Evolutionary conservation across 2,113 vertebrate genomes (phyloP), one percentile per base, ranked within the genome.

Genomic region (Zosterops hypoxanthus): DNA sequence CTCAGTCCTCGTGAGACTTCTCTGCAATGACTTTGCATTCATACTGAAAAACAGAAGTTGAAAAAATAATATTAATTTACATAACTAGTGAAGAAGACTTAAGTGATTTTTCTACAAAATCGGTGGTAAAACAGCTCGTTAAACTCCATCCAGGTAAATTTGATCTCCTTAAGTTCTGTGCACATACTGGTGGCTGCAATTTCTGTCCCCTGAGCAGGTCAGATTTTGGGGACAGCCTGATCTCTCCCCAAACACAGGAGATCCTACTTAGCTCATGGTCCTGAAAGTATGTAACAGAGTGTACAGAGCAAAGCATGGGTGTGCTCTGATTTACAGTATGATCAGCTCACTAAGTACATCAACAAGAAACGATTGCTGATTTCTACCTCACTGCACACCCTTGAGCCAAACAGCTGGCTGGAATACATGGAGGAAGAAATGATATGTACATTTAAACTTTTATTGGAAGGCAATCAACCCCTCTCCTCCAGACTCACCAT

Each of bases 1-100:
- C 61, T 99, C 98, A 99, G 97, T 99, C 99, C 94, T 98, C 98
- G 12, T 99, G 99, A 92, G 94, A 98, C 97, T 99, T 99, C 94
- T 99, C 99, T 94, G 98, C 98, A 65, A 98, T 97, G 84, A 99
- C 98, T 97, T 98, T 99, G 95, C 98, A 98, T 97, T 99, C 99
- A 90, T 99, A 99, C 99, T 99, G 98, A 73, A 98, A 97, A 96
- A 97, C 26, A 97, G 24, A 90, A 94, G n/a, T 73, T 41, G 56
- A 86, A 26, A 88, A 69, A 92, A 70, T 69, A 69, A 16, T 14
- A 75, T 31, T 71, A 24, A 72, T 55, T 68, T 42, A 84, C 15
- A 8, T 21, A 86, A 63, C 16, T 60, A 71, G 57, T 42, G 34
- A 81, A 50, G 55, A 56, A 72, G 23, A 72, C 28, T 47, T 70